Evolutionary conservation across 2,113 vertebrate species (phyloP), one percentile per base, ranked within the genome.

Genomic region (Apus apus): DNA sequence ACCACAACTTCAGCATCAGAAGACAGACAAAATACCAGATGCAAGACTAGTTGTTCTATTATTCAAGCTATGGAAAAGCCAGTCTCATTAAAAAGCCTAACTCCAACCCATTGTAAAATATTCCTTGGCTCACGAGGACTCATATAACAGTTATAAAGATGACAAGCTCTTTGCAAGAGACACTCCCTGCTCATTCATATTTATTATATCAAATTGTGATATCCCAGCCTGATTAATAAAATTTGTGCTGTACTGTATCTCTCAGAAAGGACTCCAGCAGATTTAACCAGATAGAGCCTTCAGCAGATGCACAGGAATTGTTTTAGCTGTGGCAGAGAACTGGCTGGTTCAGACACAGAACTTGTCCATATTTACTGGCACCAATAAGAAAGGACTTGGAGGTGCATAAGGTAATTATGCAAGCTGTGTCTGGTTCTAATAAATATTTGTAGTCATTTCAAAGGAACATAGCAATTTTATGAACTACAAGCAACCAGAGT

Each of bases 151-250:
- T 54, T 80, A 53, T 1, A 85, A 78, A 87, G 73, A 81, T 0
- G 6, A 88, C 64, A 85, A 89, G 65, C 6, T 78, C 50, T 82
- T 86, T 87, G 29, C 66, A 36, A 84, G 58, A 83, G 48, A 75
- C 68, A 23, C 32, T 79, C 61, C 73, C 66, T 72, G 36, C 66
- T 90, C 70, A 75, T 92, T 95, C 58, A 62, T 66, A 90, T 94
- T 94, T 80, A 76, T 86, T 43, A 71, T 4, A 77, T 38, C 20
- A 92, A 85, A 89, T 87, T 67, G 58, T 86, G 72, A 40, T 77
- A 61, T n/a, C 38, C 20, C 26, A 61, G 38, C 40, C 45, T 81
- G 76, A 76, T 84, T 90, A 87, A 89, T 68, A 85, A 94, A 88
- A 50, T 90, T 90, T 89, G 54, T 75, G 53, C 57, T 78, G 36